Evolutionary conservation across 2,113 vertebrate species (phyloP).

Genomic region (Chlorodrepanis virens): DNA sequence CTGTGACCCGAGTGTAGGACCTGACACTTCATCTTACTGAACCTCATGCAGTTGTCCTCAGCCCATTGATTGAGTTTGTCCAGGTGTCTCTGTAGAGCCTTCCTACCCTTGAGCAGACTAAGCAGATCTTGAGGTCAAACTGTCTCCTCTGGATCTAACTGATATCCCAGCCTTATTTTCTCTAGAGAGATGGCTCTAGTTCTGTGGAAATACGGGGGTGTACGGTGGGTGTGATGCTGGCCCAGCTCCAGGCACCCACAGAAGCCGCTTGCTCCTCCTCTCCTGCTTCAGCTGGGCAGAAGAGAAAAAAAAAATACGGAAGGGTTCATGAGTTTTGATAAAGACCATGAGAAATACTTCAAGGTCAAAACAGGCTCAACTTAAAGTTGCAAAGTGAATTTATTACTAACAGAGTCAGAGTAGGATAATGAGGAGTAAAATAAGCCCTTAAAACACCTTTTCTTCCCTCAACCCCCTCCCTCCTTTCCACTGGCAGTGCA

Average conservation of each 20-base stretch:
- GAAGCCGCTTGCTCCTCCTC: accelerated
- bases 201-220: accelerated
- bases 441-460: background rate
- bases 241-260: background rate
- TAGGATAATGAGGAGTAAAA: background rate
- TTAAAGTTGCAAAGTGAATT: background rate
- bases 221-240: accelerated
- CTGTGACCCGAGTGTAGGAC: background rate
- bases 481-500: accelerated
- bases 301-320: background rate
- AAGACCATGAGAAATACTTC: background rate
- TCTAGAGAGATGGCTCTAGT: background rate
- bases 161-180: background rate
- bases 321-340: background rate
- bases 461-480: too few relatives aligned
- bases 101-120: background rate
- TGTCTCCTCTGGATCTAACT: background rate
- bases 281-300: background rate
- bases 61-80: background rate
- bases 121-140: background rate
- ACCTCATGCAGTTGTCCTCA: background rate
- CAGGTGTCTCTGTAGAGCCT: background rate
- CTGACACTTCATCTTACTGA: background rate
- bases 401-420: background rate
- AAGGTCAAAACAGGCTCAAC: background rate